Percentiles rank a stretch among this genome's conserved stretches.
Evolutionary conservation across 2,888 invertebrate genomes (phyloP).

Genomic region (Sminthurinus aureus): DNA sequence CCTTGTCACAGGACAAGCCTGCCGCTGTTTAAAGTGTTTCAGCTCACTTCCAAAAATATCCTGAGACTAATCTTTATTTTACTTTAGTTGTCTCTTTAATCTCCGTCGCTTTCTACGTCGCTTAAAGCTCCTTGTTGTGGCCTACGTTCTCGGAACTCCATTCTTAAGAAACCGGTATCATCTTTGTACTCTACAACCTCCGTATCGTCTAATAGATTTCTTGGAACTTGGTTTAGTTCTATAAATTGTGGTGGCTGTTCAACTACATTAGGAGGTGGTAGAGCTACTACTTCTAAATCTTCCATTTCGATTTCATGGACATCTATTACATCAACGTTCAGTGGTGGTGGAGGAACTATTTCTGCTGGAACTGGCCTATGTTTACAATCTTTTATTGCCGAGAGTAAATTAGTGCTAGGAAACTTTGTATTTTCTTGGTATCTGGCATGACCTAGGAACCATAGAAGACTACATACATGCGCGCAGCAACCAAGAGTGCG

Average conservation of each 20-base stretch:
- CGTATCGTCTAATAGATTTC: too few species aligned
- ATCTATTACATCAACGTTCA: neutral
- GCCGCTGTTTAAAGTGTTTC: too few species aligned
- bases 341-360: neutral
- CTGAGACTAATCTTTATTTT: neutral
- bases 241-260: too few species aligned
- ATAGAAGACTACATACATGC: neutral
- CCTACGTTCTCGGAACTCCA: too few species aligned
- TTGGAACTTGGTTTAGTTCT: too few species aligned
- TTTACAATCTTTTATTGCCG: neutral
- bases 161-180: too few species aligned
- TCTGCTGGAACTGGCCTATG: neutral
- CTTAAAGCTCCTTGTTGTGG: too few species aligned
- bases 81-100: neutral
- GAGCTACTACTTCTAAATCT: too few species aligned
- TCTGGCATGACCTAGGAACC: neutral
- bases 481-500: neutral
- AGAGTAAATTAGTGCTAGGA: neutral
- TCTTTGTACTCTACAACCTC: too few species aligned
- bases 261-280: too few species aligned
- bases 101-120: too few species aligned
- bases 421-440: neutral
- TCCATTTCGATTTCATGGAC: too few species aligned
- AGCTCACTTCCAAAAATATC: neutral
- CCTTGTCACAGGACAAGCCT: neutral